Evolutionary conservation across 2,888 invertebrate genomes (phyloP).

Genomic region (Agonopterix arenella): DNA sequence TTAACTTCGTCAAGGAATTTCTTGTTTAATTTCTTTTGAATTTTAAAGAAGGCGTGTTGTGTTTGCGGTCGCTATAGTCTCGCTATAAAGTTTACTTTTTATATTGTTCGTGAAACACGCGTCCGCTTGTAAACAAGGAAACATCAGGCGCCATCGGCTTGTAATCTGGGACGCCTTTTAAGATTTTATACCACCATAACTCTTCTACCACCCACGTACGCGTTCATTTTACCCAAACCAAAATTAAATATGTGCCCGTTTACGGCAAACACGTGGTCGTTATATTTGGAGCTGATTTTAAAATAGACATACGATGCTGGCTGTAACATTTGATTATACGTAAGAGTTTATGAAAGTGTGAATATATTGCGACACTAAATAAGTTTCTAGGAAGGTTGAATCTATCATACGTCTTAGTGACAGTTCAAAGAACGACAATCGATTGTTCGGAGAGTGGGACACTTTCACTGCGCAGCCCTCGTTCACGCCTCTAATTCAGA

Average conservation of each 20-base stretch:
- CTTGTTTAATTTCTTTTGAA: no score
- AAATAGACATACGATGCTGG: constrained; percentile 8
- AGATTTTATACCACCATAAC: constrained; percentile 51
- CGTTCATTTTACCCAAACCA: constrained; percentile 27
- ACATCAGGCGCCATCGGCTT: constrained; percentile 27
- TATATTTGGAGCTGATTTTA: constrained; percentile 18
- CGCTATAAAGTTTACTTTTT: background rate
- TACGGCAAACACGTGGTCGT: constrained; percentile 25
- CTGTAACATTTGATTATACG: background rate
- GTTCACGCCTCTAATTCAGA: constrained; percentile 52
- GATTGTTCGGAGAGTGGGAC: constrained; percentile 62
- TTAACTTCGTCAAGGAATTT: no score
- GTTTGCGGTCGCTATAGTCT: no score
- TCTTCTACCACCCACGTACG: constrained; percentile 40
- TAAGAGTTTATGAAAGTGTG: constrained; percentile 10
- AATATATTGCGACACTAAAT: constrained; percentile 19
- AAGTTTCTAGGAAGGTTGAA: constrained; percentile 44
- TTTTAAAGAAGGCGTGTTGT: no score
- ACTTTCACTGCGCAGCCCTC: constrained; percentile 56
- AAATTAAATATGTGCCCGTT: constrained; percentile 24
- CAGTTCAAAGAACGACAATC: constrained; percentile 59
- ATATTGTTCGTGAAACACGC: constrained; percentile 14
- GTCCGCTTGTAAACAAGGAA: constrained; percentile 36
- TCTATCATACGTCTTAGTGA: constrained; percentile 57
- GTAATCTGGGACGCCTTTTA: constrained; percentile 51